Conservation (phyloP, 2,888 invertebrate species). For the Cacoxenus indagator region DNA sequence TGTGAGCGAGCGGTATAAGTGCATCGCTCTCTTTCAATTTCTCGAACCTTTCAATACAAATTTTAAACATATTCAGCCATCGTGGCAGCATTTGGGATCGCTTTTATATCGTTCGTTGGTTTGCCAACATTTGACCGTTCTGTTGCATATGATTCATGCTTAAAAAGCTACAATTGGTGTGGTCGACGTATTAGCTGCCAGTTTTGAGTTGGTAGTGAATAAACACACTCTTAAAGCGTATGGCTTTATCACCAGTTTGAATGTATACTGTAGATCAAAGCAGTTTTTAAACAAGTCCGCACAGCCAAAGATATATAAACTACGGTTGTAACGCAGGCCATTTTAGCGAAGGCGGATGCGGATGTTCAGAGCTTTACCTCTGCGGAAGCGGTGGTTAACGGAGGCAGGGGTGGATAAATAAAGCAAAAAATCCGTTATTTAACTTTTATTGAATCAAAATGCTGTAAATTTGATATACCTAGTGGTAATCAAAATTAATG, state of each 20-base stretch:
- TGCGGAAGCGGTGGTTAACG: no score
- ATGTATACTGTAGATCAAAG: slow-evolving; percentile 95
- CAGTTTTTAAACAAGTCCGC: slow-evolving; percentile 95
- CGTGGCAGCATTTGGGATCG: slow-evolving; percentile 81
- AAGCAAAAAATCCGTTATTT: no score
- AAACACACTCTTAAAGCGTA: no score
- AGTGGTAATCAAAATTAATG: no score
- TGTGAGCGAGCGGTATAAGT: slow-evolving; percentile 58
- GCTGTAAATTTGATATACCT: no score
- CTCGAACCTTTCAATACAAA: slow-evolving; percentile 85
- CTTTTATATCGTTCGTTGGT: slow-evolving; percentile 62
- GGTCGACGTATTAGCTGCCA: slow-evolving; percentile 85
- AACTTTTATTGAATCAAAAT: no score
- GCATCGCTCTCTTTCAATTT: slow-evolving; percentile 71
- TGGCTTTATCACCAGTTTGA: slow-evolving; percentile 89
- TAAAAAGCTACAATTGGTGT: slow-evolving; percentile 82
- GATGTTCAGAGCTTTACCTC: no score
- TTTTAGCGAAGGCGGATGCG: no score
- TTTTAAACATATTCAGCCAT: slow-evolving; percentile 96
- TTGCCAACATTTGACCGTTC: slow-evolving; percentile 73
- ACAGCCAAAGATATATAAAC: slow-evolving; percentile 95
- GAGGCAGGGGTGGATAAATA: no score
- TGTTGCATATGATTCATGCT: slow-evolving; percentile 85
- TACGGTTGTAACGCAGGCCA: no score
- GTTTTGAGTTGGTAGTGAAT: not conserved